Base-by-base conservation (phyloP, 2,113 vertebrate genomes). In the Anolis carolinensis region DNA sequence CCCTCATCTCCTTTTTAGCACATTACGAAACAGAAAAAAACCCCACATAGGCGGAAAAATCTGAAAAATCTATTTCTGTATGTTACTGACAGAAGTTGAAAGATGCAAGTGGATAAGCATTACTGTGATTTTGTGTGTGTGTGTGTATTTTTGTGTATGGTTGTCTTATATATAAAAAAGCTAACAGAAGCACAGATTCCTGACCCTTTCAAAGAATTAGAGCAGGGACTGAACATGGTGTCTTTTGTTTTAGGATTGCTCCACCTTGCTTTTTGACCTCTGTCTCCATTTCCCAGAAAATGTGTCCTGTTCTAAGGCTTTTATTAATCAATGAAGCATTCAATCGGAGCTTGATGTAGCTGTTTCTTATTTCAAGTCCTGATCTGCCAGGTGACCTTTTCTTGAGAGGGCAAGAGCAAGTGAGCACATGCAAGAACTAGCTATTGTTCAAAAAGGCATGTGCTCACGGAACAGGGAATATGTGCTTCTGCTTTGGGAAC, bases 381-480 rank as follows among this genome's bases (percentile, higher is more conserved):
- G 70, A 78, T 86, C 34, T 82, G 86, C 52, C 79, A 84, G 90
- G 62, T 11, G 0, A n/a, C 62, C 16, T 67, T 82, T 36, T 81
- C 52, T 85, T 87, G 85, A 84, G 77, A 62, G 75, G 74, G 89
- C 27, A 86, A 75, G 81, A 84, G 59, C 9, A 62, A 65, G 81
- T 85, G 81, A 89, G 88, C 81, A 88, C 90, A 89, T 44, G 83
- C 25, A 79, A 84, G 50, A n/a, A 76, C 87, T 82, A 86, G 23
- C 25, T 72, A 36, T 65, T 84, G 67, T 89, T 82, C 36, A 74
- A 36, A 68, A 83, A 88, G 34, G 83, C 87, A 72, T 62, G 88
- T 84, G 87, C 63, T 81, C 13, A 30, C 16, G 93, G 83, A 79
- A 80, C 77, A 88, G 59, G 88, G 90, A 89, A 95, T 86, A 79